Percentiles rank a stretch among this genome's conserved stretches.
phyloP scores from a whole-genome alignment of 2,888 invertebrate species.

The Digitonthophagus gazella region DNA sequence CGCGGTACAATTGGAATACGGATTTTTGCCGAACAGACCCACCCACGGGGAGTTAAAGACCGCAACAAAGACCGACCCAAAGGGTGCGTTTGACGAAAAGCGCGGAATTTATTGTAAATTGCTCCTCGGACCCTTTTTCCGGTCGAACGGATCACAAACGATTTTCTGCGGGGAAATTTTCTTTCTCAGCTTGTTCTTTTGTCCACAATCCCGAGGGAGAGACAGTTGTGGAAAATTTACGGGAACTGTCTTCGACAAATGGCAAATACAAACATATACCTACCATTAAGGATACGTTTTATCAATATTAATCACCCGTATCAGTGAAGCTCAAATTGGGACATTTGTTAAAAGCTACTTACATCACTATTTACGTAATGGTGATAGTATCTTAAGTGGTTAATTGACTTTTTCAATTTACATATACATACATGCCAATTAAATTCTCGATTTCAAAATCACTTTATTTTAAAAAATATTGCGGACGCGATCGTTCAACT shows the following conservation, averaged over 20 bases:
- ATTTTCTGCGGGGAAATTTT: not conserved
- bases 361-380: too few species aligned
- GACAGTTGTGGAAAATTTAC: not conserved
- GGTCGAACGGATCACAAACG: not conserved
- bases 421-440: too few species aligned
- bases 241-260: not conserved
- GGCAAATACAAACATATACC: too few species aligned
- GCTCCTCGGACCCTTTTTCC: not conserved
- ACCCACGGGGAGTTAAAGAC: not conserved
- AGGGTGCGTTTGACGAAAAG: not conserved
- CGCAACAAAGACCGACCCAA: not conserved
- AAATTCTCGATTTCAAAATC: too few species aligned
- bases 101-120: not conserved
- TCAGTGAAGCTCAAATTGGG: too few species aligned
- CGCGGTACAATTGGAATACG: slow-evolving; percentile 9
- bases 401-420: too few species aligned
- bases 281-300: too few species aligned
- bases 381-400: too few species aligned
- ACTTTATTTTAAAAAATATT: not conserved
- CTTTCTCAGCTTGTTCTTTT: not conserved
- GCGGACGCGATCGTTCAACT: too few species aligned
- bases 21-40: slow-evolving; percentile 2
- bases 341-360: too few species aligned
- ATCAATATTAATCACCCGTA: too few species aligned
- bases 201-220: not conserved